Evolutionary conservation across 1,140 invertebrate species (phyloP).

Genomic region (Drosophila kepulauana): DNA sequence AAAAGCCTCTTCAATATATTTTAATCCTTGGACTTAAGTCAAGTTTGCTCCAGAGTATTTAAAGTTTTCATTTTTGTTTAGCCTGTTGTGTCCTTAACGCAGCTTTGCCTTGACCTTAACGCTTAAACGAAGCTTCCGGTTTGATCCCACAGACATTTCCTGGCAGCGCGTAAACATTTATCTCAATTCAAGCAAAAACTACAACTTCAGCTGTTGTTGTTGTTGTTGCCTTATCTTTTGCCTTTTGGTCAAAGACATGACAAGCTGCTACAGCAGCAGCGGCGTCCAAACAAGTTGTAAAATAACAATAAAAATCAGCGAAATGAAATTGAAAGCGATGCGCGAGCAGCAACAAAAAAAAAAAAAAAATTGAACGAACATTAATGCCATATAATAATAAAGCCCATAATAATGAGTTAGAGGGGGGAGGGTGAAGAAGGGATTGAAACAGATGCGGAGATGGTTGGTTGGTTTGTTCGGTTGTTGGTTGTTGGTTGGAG

Average conservation of each 20-base stretch:
- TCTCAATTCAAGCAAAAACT: slow-evolving; percentile 50
- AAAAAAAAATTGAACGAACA: slow-evolving; percentile 49
- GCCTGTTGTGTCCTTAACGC: not conserved
- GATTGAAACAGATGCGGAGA: not conserved
- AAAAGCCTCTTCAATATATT: too few relatives aligned
- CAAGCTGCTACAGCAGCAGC: slow-evolving; percentile 25
- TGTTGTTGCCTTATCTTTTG: slow-evolving; percentile 14
- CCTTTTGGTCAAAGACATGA: slow-evolving; percentile 32
- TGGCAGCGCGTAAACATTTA: slow-evolving; percentile 47
- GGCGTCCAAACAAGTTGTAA: slow-evolving; percentile 74
- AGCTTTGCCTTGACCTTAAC: slow-evolving; percentile 30
- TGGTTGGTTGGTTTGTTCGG: too few relatives aligned
- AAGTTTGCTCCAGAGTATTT: not conserved
- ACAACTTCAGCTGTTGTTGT: slow-evolving; percentile 11
- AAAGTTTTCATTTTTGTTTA: not conserved
- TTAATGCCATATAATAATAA: slow-evolving; percentile 30
- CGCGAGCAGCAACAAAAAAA: not conserved
- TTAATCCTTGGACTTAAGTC: not conserved
- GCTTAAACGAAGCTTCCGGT: slow-evolving; percentile 9
- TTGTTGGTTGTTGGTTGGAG: slow-evolving; percentile 4
- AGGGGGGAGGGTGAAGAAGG: not conserved
- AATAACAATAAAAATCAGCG: slow-evolving; percentile 77
- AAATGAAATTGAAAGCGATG: slow-evolving; percentile 77
- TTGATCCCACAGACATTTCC: slow-evolving; percentile 23
- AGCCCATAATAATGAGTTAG: slow-evolving; percentile 9